These are phyloP conservation scores for Anorthoa munda DNA, from an alignment of 2,888 invertebrate genomes.

Conservation along the genomic window DNA sequence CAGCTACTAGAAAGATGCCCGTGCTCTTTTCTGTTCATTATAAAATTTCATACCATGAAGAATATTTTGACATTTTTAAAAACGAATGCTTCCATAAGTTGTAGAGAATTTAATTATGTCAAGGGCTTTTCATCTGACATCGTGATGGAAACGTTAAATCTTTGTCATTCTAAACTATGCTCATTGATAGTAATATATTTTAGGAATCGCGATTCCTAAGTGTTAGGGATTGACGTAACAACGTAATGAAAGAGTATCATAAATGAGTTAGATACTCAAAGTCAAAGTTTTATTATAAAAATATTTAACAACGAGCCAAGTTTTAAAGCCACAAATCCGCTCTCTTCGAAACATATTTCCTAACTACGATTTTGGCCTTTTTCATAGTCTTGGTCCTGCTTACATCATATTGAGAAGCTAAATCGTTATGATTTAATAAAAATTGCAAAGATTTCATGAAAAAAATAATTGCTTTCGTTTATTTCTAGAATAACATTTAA, in stretches of 20 bases:
- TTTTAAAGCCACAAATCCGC: slow-evolving; percentile 20
- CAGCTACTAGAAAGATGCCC: too few species aligned
- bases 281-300: slow-evolving; percentile 9
- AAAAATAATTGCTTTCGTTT: slow-evolving; percentile 20
- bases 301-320: slow-evolving; percentile 24
- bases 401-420: slow-evolving; percentile 23
- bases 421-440: slow-evolving; percentile 44
- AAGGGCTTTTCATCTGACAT: neutral
- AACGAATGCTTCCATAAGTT: neutral
- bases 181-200: too few species aligned
- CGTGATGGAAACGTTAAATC: neutral
- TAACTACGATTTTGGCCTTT: slow-evolving; percentile 29
- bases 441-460: slow-evolving; percentile 33
- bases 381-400: slow-evolving; percentile 43
- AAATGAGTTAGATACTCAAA: too few species aligned
- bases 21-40: neutral
- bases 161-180: neutral
- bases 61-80: neutral
- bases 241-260: neutral
- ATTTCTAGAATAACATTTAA: slow-evolving; percentile 21
- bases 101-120: neutral
- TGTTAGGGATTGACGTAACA: neutral
- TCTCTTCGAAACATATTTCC: slow-evolving; percentile 23
- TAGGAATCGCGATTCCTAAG: neutral
- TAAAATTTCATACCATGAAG: neutral